phyloP scores from a whole-genome alignment of 1,140 invertebrate species.

The Steinernema feltiae region DNA sequence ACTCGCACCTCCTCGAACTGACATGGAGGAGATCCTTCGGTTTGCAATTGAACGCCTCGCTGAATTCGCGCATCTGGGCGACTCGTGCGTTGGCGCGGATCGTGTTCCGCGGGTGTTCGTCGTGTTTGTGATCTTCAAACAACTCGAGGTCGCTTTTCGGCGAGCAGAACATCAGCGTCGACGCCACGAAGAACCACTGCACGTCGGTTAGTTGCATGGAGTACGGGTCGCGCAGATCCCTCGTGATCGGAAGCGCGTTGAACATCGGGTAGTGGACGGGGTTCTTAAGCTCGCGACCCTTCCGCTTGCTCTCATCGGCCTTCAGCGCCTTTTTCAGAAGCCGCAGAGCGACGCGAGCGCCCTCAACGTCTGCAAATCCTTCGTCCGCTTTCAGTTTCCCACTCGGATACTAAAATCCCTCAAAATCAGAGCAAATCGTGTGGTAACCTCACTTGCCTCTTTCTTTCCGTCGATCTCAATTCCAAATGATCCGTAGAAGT shows the following conservation, averaged over 20 bases:
- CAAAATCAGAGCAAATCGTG: neutral
- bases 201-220: neutral
- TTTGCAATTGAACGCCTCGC: neutral
- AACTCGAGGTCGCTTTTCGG: neutral
- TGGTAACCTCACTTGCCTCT: neutral
- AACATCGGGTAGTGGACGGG: neutral
- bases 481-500: neutral
- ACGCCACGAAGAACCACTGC: neutral
- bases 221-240: neutral
- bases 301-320: neutral
- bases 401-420: neutral
- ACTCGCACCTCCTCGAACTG: neutral
- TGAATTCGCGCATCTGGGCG: neutral
- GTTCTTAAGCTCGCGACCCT: neutral
- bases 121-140: neutral
- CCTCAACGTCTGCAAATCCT: neutral
- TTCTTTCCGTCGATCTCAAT: neutral
- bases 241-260: neutral
- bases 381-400: neutral
- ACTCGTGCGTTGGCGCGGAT: neutral
- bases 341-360: neutral
- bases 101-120: neutral
- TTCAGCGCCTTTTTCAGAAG: neutral
- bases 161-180: neutral
- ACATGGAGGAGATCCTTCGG: neutral